These are phyloP conservation scores for Mixornis gularis DNA, from an alignment of 2,113 vertebrate genomes.

Conservation along the genomic window DNA sequence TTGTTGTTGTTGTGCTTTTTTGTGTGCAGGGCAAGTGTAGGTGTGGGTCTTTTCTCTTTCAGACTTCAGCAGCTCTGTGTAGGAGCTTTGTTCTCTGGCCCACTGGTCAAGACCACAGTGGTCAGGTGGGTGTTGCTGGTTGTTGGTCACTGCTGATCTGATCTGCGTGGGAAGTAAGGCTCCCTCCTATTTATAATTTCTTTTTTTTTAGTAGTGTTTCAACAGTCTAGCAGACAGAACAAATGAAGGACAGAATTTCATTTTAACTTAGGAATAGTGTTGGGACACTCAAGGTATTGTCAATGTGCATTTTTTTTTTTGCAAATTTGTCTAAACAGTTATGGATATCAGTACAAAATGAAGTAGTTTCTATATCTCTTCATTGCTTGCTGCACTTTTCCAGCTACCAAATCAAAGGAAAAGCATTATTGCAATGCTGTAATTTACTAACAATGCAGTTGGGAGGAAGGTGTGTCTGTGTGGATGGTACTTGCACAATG, in stretches of 20 bases:
- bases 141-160: not conserved
- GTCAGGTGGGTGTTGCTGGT: not conserved
- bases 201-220: not conserved
- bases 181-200: not conserved
- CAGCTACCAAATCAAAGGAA: not conserved
- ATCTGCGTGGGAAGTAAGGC: not conserved
- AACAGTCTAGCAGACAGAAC: not conserved
- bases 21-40: not conserved
- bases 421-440: not conserved
- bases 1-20: not conserved
- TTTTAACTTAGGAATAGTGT: not conserved
- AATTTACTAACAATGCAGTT: not conserved
- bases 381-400: not conserved
- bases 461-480: not conserved
- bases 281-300: fast-evolving
- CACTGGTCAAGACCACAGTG: fast-evolving
- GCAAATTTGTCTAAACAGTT: not conserved
- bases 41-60: not conserved
- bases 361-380: not conserved
- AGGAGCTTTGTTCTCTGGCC: not conserved
- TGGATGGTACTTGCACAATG: not conserved
- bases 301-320: not conserved
- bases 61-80: not conserved
- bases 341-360: not conserved
- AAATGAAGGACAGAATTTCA: not conserved